These are phyloP conservation scores for Galaxias olidus DNA, from an alignment of 2,797 vertebrate genomes.

Conservation along the genomic window DNA sequence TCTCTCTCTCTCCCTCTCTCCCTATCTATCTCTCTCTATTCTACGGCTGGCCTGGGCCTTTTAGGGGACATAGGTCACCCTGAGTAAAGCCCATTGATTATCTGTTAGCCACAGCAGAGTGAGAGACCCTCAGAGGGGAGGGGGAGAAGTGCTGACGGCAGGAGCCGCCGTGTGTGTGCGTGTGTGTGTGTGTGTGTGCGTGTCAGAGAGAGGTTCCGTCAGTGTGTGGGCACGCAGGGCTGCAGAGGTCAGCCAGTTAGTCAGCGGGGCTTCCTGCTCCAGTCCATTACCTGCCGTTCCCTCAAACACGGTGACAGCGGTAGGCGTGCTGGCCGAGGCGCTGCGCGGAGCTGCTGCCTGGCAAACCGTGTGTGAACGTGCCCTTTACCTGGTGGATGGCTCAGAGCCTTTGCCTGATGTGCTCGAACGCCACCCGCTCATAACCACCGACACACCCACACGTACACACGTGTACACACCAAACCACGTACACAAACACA, in stretches of 20 bases:
- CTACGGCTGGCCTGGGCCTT: constrained; percentile 2
- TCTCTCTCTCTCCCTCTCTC: not conserved
- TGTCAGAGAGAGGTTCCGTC: not conserved
- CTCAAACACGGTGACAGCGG: constrained; percentile 33
- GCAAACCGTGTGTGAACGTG: constrained; percentile 56
- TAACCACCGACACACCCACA: no score
- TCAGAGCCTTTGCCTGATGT: constrained; percentile 46
- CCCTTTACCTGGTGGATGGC: constrained; percentile 55
- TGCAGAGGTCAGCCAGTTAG: constrained; percentile 14
- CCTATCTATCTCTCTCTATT: no score
- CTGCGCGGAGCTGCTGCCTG: constrained; percentile 20
- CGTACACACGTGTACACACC: no score
- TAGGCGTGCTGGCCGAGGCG: constrained; percentile 54
- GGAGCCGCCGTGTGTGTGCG: constrained; percentile 19
- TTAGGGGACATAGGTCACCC: constrained; percentile 39
- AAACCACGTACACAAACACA: no score
- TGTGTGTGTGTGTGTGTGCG: constrained; percentile 22
- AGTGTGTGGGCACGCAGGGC: constrained; percentile 1
- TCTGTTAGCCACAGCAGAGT: constrained; percentile 58
- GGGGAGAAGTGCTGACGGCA: constrained; percentile 55
- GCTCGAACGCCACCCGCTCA: constrained; percentile 55
- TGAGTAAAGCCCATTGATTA: constrained; percentile 47
- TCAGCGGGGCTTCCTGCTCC: constrained; percentile 37
- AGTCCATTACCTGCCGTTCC: constrained; percentile 43
- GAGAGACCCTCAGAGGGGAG: constrained; percentile 35